Base-by-base conservation (phyloP, 2,888 invertebrate genomes). In the Hetaerina titia region DNA sequence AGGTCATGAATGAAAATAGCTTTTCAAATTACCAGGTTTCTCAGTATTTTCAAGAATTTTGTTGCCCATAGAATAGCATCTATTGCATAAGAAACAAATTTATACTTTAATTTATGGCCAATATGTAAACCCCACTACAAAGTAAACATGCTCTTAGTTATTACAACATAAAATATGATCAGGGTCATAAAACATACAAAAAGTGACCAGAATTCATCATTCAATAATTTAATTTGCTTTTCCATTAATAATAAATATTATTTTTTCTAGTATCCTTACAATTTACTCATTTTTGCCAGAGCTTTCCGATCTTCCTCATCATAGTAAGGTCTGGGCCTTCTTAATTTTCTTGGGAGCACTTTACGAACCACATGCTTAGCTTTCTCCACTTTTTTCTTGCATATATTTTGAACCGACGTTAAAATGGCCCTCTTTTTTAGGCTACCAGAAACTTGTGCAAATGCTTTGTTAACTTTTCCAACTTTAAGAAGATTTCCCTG, bases 241-340 rank as follows among this genome's bases (percentile, higher is more conserved):
- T 5, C 15, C 45, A 87, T 4, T 19, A 31, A 22, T 63, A 25
- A 63, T 57, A 25, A 19, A 90, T 58, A 19, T 63, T 5, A 90
- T 31, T 25, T 11, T 22, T 89, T 31, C 6, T 5, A 87, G 13
- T 25, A 9, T 17, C 25, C 22, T 92, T 57, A 95, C 95, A 96
- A 95, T 95, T 96, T 96, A 45, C 95, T 97, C 97, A 98, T 98
- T 89, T 97, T 97, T 90, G 97, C 97, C 90, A 98, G 96, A 0
- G 98, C 98, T 95, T 97, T 97, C 57, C 97, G 97, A 96, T 98
- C 98, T 17, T 97, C 96, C 4, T 97, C 97, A 96, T 98, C 98
- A 95, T 98, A 97, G 95, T 96, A 96, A 2, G 96, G 96, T 90
- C 95, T 96, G 19, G 63, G 63, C 56, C 81, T 88, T 89, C 88